Base-by-base conservation (phyloP, 1,140 invertebrate species). In the Pachypeltis micranthus region DNA sequence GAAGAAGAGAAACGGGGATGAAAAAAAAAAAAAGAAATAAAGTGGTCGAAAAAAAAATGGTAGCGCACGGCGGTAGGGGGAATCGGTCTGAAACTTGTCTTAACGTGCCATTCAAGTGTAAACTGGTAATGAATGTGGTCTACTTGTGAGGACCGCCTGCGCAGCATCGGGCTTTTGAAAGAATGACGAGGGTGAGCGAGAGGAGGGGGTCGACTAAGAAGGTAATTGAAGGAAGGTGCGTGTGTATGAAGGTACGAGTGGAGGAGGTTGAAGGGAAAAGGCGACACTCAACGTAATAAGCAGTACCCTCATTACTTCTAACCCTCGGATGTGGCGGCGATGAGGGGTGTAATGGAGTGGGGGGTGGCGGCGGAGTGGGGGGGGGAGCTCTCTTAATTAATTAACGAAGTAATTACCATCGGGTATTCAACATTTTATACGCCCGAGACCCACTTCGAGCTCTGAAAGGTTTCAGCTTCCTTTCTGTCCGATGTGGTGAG, bases 51-150 rank as follows among this genome's bases (percentile, higher is more conserved):
- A 60, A 58, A 58, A 58, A 64, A 64, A 44, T 61, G 25, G 28
- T 14, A 19, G 54, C 24, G 62, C 24, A 27, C 21, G 27, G 39
- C 60, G 47, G 26, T 26, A 1, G 23, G 25, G 34, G 62, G 14
- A 19, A 58, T 16, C 44, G 54, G 29, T 51, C 23, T 21, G 47
- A 64, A 61, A 58, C 29, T 54, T 62, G 28, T 44, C 0, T 66
- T 66, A 56, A 66, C 65, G 62, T 63, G 63, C 61, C 31, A 39
- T 23, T 60, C 61, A 56, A 29, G 47, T 29, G 47, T 19, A 51
- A 28, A 14, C 10, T 21, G 10, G 47, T 51, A 51, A 51, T 63
- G 39, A 63, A 51, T 34, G 29, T 27, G 26, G 26, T 23, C 44
- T 60, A 25, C 31, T 60, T 25, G 29, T 60, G 21, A 25, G n/a